Percentiles rank a stretch among this genome's conserved stretches.
Evolutionary conservation across 2,113 vertebrate genomes (phyloP).

Genomic region (Rana temporaria): DNA sequence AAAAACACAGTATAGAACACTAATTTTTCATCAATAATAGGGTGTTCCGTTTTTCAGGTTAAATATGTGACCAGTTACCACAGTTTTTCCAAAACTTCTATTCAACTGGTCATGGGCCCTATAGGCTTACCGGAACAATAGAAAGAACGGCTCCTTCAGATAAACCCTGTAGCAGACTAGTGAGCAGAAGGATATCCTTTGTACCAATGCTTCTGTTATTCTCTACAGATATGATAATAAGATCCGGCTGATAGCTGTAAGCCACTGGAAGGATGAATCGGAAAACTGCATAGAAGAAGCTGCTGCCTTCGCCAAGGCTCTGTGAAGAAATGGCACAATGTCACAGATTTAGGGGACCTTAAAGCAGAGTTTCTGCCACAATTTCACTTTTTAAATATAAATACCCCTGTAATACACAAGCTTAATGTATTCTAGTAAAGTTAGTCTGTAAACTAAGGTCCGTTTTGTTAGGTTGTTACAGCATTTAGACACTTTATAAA

Average conservation of each 20-base stretch:
- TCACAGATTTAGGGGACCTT: too few relatives aligned
- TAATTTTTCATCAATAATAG: background rate
- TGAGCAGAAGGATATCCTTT: conserved; percentile 76
- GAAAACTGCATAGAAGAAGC: conserved; percentile 76
- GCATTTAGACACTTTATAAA: too few relatives aligned
- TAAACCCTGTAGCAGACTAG: conserved; percentile 77
- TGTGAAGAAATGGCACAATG: conserved; percentile 56
- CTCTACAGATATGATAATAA: conserved; percentile 77
- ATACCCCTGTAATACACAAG: too few relatives aligned
- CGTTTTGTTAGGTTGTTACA: too few relatives aligned
- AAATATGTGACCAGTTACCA: background rate
- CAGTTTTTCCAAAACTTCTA: too few relatives aligned
- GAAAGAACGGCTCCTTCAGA: conserved; percentile 79
- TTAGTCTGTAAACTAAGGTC: too few relatives aligned
- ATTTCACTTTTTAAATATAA: too few relatives aligned
- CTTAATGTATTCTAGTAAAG: too few relatives aligned
- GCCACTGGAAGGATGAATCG: conserved; percentile 86
- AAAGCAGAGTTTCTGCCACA: too few relatives aligned
- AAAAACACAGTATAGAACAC: background rate
- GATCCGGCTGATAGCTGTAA: conserved; percentile 82
- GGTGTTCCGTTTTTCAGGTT: too few relatives aligned
- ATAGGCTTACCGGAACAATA: conserved; percentile 79
- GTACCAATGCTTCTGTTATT: conserved; percentile 66
- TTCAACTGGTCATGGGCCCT: background rate
- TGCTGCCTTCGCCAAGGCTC: conserved; percentile 66